Evolutionary conservation across 2,888 invertebrate genomes (phyloP).

Genomic region (Laothoe populi): DNA sequence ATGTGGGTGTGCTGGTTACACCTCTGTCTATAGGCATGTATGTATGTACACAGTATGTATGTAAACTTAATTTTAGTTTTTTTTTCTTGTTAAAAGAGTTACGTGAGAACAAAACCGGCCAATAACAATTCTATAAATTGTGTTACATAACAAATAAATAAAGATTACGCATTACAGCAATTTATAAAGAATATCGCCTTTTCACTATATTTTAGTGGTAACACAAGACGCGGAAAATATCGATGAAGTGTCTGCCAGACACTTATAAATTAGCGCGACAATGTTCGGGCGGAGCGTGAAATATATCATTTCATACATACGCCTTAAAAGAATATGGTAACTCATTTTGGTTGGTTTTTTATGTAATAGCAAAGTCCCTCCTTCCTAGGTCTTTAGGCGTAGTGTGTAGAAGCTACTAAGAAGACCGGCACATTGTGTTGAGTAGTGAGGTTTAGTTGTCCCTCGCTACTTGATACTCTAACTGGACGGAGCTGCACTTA

Average conservation of each 20-base stretch:
- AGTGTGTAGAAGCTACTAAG: no score
- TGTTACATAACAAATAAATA: slow-evolving; percentile 10
- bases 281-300: slow-evolving; percentile 2
- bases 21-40: no score
- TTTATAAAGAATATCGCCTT: not conserved
- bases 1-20: no score
- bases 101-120: not conserved
- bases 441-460: no score
- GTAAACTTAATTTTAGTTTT: no score
- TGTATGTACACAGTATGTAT: no score
- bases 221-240: slow-evolving; percentile 14
- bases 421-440: no score
- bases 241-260: slow-evolving; percentile 8
- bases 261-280: slow-evolving; percentile 23
- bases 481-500: no score
- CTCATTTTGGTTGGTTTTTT: not conserved
- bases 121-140: not conserved
- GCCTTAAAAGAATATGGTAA: not conserved
- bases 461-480: no score
- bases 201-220: not conserved
- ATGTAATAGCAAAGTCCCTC: no score
- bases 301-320: slow-evolving; percentile 20
- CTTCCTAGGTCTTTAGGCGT: no score
- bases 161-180: not conserved
- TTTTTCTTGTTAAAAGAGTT: no score